phyloP scores from a whole-genome alignment of 2,888 invertebrate species.

The Cremastinae sp. region DNA sequence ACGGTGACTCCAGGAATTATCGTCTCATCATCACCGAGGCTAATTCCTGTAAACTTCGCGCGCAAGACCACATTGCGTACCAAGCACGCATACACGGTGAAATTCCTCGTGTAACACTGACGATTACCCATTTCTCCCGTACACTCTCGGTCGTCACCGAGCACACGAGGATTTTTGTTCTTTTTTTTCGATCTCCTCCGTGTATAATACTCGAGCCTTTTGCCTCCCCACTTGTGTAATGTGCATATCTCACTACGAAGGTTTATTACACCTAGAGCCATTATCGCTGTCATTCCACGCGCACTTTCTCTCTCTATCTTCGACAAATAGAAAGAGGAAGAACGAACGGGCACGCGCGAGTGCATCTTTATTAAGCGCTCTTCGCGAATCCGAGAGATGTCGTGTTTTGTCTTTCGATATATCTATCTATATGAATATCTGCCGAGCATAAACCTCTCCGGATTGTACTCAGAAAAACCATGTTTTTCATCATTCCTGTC shows the following conservation, averaged over 20 bases:
- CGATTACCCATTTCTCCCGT: constrained; percentile 65
- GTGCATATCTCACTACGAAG: constrained; percentile 69
- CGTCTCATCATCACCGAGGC: constrained; percentile 62
- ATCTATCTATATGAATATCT: constrained; percentile 15
- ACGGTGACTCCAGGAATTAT: constrained; percentile 62
- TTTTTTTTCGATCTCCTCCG: constrained; percentile 48
- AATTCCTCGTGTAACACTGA: constrained; percentile 22
- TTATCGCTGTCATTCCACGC: constrained; percentile 70
- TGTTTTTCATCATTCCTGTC: constrained; percentile 37
- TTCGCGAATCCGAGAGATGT: constrained; percentile 7
- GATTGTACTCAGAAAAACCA: background rate
- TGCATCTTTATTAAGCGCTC: constrained; percentile 68
- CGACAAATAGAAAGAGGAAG: too few species aligned
- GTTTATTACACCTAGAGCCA: constrained; percentile 68
- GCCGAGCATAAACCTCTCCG: background rate
- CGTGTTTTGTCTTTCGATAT: constrained; percentile 34
- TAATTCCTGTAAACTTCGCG: constrained; percentile 61
- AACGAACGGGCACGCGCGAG: constrained; percentile 62
- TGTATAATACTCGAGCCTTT: constrained; percentile 22
- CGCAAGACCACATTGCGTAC: constrained; percentile 22
- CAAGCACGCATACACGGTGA: background rate
- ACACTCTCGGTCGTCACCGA: constrained; percentile 26
- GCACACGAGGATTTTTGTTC: constrained; percentile 31
- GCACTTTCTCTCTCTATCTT: background rate
- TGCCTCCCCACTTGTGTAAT: constrained; percentile 63